Evolutionary conservation across 2,888 invertebrate species (phyloP).

Genomic region (Gymnoscelis rufifasciata): DNA sequence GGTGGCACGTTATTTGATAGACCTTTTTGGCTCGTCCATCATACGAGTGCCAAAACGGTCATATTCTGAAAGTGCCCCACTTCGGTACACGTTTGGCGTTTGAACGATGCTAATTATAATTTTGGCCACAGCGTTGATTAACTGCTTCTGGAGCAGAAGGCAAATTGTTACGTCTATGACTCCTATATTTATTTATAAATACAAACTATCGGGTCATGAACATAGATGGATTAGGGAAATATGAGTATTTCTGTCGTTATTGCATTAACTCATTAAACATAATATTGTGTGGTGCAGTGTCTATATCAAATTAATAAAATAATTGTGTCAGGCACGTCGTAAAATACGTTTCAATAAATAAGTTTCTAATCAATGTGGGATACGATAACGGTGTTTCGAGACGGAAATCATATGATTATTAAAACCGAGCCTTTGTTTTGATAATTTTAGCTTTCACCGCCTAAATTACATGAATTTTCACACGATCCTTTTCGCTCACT

Average conservation of each 20-base stretch:
- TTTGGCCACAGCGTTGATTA: constrained; percentile 48
- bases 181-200: neutral
- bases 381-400: neutral
- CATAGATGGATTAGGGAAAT: too few species aligned
- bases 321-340: too few species aligned
- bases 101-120: constrained; percentile 49
- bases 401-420: constrained; percentile 26
- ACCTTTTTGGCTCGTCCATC: constrained; percentile 35
- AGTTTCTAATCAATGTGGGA: neutral
- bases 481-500: constrained; percentile 35
- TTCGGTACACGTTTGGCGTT: constrained; percentile 52
- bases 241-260: too few species aligned
- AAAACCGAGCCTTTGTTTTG: constrained; percentile 26
- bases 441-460: constrained; percentile 36
- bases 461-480: constrained; percentile 33
- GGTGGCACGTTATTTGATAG: too few species aligned
- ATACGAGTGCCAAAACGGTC: constrained; percentile 43
- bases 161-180: constrained; percentile 14
- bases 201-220: neutral
- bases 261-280: too few species aligned
- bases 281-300: too few species aligned
- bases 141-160: constrained; percentile 26
- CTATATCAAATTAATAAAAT: too few species aligned
- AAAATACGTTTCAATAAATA: too few species aligned
- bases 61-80: constrained; percentile 52